These are phyloP conservation scores for Gallinago stenura DNA, from an alignment of 2,797 vertebrate genomes.

Conservation along the genomic window DNA sequence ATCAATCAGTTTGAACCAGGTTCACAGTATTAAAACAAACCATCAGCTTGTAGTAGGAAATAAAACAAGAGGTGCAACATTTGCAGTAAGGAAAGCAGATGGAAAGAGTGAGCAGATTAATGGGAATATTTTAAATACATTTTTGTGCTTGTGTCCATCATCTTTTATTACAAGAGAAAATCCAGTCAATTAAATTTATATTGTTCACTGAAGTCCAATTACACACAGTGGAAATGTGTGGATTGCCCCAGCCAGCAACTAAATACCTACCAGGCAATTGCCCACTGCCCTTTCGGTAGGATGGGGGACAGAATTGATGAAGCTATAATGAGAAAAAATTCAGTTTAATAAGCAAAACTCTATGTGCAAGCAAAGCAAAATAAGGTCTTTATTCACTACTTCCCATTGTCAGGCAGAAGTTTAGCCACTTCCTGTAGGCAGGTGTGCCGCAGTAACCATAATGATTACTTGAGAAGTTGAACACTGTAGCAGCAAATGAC, in stretches of 20 bases:
- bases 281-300: not conserved
- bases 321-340: not conserved
- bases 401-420: not conserved
- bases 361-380: not conserved
- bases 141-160: not conserved
- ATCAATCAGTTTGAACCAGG: not conserved
- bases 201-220: not conserved
- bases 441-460: not conserved
- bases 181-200: not conserved
- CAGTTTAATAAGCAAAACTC: not conserved
- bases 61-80: not conserved
- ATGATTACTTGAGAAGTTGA: not conserved
- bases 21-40: constrained; percentile 39
- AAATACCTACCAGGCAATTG: not conserved
- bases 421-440: not conserved
- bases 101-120: not conserved
- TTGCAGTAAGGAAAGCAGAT: not conserved
- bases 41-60: not conserved
- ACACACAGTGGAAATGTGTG: not conserved
- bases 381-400: not conserved
- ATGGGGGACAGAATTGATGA: not conserved
- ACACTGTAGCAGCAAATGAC: not conserved
- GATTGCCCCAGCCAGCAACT: not conserved
- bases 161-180: not conserved
- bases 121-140: not conserved